Conservation (phyloP, 2,888 invertebrate genomes). For the Drosophila macrospina region DNA sequence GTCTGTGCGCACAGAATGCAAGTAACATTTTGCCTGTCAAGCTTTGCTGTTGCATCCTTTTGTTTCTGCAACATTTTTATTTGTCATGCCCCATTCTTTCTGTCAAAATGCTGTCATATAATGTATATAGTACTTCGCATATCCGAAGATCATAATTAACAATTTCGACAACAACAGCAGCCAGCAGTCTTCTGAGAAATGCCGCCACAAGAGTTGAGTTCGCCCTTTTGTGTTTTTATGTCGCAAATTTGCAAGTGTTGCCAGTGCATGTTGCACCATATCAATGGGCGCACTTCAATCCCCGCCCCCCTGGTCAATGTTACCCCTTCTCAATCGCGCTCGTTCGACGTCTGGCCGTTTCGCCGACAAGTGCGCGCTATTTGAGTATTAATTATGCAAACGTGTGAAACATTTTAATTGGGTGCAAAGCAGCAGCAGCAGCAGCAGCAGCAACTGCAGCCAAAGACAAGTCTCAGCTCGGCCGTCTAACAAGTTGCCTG, state of each 20-base stretch:
- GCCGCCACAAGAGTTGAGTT: slow-evolving; percentile 22
- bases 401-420: slow-evolving; percentile 85
- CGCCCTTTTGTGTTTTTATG: slow-evolving; percentile 41
- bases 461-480: slow-evolving; percentile 14
- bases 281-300: slow-evolving; percentile 10
- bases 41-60: slow-evolving; percentile 51
- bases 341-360: slow-evolving; percentile 49
- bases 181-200: slow-evolving; percentile 68
- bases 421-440: slow-evolving; percentile 71
- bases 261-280: slow-evolving; percentile 19
- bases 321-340: neutral
- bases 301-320: neutral
- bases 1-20: slow-evolving; percentile 60
- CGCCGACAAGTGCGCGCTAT: slow-evolving; percentile 77
- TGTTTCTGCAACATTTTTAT: slow-evolving; percentile 69
- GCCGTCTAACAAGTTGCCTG: slow-evolving; percentile 59
- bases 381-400: slow-evolving; percentile 85
- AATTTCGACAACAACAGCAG: slow-evolving; percentile 56
- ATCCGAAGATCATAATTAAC: slow-evolving; percentile 74
- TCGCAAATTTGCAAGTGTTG: slow-evolving; percentile 61
- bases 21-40: slow-evolving; percentile 70
- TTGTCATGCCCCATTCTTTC: slow-evolving; percentile 69
- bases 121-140: slow-evolving; percentile 1
- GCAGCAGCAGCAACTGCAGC: slow-evolving; percentile 22
- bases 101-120: slow-evolving; percentile 71